A percentile compares a stretch with the other conserved stretches of the same genome.
Evolutionary conservation across 2,797 vertebrate genomes (phyloP).

Genomic region (Kryptolebias ocellatus): DNA sequence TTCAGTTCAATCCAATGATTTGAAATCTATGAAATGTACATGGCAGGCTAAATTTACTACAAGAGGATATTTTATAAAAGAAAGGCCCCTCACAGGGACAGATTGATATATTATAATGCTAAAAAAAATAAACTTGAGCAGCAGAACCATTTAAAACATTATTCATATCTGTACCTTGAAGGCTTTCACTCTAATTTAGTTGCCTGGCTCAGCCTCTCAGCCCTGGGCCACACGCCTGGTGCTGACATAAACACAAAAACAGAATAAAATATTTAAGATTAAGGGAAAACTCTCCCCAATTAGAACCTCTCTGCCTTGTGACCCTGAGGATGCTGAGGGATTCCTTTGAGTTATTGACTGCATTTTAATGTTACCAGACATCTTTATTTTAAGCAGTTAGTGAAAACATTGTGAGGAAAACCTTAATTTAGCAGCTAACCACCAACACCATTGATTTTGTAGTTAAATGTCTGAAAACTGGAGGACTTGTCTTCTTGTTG

Average conservation of each 20-base stretch:
- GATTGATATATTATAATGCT: constrained; percentile 27
- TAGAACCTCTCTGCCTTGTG: constrained; percentile 50
- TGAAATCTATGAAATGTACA: neutral
- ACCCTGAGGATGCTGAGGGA: constrained; percentile 61
- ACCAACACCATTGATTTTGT: constrained; percentile 18
- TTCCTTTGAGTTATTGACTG: constrained; percentile 42
- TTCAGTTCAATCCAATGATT: neutral
- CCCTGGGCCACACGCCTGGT: constrained; percentile 51
- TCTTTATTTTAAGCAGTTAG: constrained; percentile 19
- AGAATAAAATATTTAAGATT: constrained; percentile 72
- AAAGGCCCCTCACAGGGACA: neutral
- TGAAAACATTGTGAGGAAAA: neutral
- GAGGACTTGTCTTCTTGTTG: constrained; percentile 8
- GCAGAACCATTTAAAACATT: constrained; percentile 31
- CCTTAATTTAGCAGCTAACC: neutral
- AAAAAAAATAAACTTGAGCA: constrained; percentile 22
- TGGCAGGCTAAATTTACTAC: neutral
- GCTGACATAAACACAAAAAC: constrained; percentile 56
- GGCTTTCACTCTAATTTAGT: constrained; percentile 43
- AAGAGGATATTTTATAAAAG: neutral
- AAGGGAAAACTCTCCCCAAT: constrained; percentile 64
- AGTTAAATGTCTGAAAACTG: neutral
- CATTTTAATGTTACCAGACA: constrained; percentile 14
- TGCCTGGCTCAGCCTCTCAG: constrained; percentile 40
- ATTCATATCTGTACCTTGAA: constrained; percentile 49